Conservation (phyloP, 2,888 invertebrate genomes). For the Phalera bucephala region DNA sequence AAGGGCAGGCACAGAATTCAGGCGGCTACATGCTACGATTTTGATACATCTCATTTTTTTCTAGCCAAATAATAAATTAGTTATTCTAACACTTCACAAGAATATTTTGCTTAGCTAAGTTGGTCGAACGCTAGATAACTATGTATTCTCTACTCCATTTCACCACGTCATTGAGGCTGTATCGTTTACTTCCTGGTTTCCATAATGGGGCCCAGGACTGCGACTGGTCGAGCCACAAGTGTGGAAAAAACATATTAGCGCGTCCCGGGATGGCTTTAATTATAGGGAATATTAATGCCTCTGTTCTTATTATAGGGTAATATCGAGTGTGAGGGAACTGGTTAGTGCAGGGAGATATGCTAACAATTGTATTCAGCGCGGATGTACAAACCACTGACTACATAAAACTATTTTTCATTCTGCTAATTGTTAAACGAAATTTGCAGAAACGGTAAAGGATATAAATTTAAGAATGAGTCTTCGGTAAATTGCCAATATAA, state of each 20-base stretch:
- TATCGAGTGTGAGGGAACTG: not conserved
- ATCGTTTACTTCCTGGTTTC: conserved; percentile 55
- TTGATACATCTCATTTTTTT: too few relatives aligned
- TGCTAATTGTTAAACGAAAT: too few relatives aligned
- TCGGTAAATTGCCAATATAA: too few relatives aligned
- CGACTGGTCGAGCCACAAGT: conserved; percentile 38
- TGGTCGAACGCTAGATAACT: not conserved
- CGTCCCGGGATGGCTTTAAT: conserved; percentile 20
- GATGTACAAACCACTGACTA: too few relatives aligned
- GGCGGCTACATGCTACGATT: too few relatives aligned
- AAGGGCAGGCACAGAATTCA: too few relatives aligned
- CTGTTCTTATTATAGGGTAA: not conserved
- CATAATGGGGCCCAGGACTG: conserved; percentile 48
- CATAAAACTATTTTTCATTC: too few relatives aligned
- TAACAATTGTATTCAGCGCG: too few relatives aligned
- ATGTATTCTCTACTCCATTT: conserved; percentile 52
- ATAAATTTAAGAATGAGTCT: too few relatives aligned
- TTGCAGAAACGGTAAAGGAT: too few relatives aligned
- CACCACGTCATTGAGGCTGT: conserved; percentile 65
- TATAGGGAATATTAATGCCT: conserved; percentile 29
- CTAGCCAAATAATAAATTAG: too few relatives aligned
- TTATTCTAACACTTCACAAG: too few relatives aligned
- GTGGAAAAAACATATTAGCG: conserved; percentile 45
- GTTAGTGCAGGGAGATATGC: not conserved
- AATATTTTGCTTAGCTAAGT: not conserved